phyloP scores from a whole-genome alignment of 1,140 invertebrate species.

The Bombus picipes region DNA sequence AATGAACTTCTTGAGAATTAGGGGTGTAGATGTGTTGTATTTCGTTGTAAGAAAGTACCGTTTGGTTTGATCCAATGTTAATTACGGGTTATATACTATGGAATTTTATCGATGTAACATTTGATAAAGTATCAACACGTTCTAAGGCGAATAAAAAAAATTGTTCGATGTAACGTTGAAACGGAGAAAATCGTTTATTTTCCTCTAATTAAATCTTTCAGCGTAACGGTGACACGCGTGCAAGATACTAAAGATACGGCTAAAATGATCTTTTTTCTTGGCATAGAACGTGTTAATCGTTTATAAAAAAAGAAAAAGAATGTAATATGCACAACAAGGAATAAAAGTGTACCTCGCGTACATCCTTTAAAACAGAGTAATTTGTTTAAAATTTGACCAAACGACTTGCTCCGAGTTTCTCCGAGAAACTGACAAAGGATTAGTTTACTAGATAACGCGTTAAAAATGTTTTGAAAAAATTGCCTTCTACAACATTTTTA shows the following conservation, averaged over 20 bases:
- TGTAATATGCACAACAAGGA: too few relatives aligned
- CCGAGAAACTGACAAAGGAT: too few relatives aligned
- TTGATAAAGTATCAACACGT: not conserved
- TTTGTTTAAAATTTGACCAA: too few relatives aligned
- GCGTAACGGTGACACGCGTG: not conserved
- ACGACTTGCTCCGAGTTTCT: too few relatives aligned
- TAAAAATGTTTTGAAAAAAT: too few relatives aligned
- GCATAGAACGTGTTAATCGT: not conserved
- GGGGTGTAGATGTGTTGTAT: not conserved
- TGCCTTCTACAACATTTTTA: too few relatives aligned
- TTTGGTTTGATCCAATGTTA: not conserved
- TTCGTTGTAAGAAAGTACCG: not conserved
- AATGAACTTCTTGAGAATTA: not conserved
- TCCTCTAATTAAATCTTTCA: not conserved
- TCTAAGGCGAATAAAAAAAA: not conserved
- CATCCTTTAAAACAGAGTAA: too few relatives aligned
- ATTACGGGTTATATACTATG: not conserved
- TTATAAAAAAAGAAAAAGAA: not conserved
- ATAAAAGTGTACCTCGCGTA: too few relatives aligned
- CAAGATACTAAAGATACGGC: not conserved
- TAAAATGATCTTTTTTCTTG: fast-evolving
- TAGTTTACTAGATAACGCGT: too few relatives aligned
- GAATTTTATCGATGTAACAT: not conserved
- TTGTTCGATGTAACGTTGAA: too few relatives aligned
- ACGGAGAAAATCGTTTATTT: not conserved